Evolutionary conservation across 1,140 invertebrate genomes (phyloP).

Genomic region (Ooceraea biroi): DNA sequence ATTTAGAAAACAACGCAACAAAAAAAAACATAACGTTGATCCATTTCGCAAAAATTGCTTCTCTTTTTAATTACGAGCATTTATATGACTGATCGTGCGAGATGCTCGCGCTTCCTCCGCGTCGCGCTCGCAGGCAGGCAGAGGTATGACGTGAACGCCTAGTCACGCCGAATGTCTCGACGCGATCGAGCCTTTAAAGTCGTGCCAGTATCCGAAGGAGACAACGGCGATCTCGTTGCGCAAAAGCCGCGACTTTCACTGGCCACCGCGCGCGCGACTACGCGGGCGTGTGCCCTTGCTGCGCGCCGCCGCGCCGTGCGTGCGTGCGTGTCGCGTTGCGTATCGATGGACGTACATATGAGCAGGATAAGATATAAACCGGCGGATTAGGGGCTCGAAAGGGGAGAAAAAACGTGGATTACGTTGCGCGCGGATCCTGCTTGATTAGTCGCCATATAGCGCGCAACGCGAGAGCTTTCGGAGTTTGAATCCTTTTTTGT

Average conservation of each 20-base stretch:
- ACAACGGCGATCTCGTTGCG: conserved; percentile 82
- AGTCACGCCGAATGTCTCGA: conserved; percentile 63
- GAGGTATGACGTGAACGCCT: conserved; percentile 64
- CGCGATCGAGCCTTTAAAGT: conserved; percentile 81
- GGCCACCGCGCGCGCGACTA: conserved; percentile 43
- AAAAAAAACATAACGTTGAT: not conserved
- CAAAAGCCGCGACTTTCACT: conserved; percentile 83
- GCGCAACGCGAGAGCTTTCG: no score
- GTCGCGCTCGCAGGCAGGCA: conserved; percentile 1
- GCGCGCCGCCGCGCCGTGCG: no score
- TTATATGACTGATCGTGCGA: not conserved
- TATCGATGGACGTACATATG: conserved; percentile 42
- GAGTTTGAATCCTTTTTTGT: not conserved
- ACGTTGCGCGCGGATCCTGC: not conserved
- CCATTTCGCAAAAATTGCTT: not conserved
- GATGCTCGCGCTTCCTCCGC: conserved; percentile 17
- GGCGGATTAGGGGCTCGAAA: conserved; percentile 48
- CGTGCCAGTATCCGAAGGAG: conserved; percentile 80
- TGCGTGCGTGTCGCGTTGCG: no score
- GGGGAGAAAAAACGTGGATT: conserved; percentile 12
- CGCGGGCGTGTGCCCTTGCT: not conserved
- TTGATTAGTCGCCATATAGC: conserved; percentile 4
- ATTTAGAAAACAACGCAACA: no score
- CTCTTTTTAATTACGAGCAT: not conserved
- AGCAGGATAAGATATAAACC: conserved; percentile 50